Conservation (phyloP, 2,797 vertebrate genomes). For the Enteromius unitaeniatus region DNA sequence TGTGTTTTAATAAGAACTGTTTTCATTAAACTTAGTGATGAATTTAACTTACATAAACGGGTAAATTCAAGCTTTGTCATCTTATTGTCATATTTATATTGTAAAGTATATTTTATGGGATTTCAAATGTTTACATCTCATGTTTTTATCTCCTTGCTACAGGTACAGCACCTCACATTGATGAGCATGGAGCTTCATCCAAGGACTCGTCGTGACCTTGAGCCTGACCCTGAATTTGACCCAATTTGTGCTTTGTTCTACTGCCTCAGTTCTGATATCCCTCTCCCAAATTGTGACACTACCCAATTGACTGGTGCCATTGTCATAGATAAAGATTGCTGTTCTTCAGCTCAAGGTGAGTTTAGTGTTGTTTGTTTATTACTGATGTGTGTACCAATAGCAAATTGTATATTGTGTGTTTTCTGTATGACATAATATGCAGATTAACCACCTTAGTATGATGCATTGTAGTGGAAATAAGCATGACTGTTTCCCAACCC, state of each 20-base stretch:
- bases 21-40: not conserved
- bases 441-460: not conserved
- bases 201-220: constrained; percentile 91
- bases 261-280: constrained; percentile 88
- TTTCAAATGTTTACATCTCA: not conserved
- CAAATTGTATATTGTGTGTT: not conserved
- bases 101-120: not conserved
- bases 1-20: not conserved
- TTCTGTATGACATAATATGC: too few species aligned
- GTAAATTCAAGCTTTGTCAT: not conserved
- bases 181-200: constrained; percentile 97
- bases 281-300: constrained; percentile 77
- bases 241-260: constrained; percentile 98
- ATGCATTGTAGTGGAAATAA: not conserved
- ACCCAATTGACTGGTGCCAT: constrained; percentile 87
- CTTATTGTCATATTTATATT: not conserved
- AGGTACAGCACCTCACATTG: constrained; percentile 93
- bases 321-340: constrained; percentile 85
- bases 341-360: constrained; percentile 78
- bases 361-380: not conserved
- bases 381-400: not conserved
- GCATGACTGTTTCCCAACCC: too few species aligned
- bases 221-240: constrained; percentile 97
- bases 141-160: constrained; percentile 5
- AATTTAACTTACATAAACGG: not conserved